Evolutionary conservation across 2,888 invertebrate species (phyloP), one percentile per base, ranked within the genome.

Genomic region (Sipunculus nudus): DNA sequence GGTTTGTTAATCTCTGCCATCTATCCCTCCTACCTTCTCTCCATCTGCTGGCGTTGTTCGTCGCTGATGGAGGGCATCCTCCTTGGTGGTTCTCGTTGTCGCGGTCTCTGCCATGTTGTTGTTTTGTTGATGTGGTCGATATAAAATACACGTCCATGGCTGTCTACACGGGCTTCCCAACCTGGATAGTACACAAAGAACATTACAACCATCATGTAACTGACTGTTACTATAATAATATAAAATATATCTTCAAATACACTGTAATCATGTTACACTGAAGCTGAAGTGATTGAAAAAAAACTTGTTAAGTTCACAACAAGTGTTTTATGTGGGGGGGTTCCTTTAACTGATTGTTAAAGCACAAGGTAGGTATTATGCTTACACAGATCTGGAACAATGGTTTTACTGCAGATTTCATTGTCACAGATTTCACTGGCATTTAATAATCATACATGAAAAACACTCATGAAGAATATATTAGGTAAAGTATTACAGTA

Each of bases 81-180:
- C 4, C 38, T 16, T 8, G 31, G 49, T 4, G 46, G 59, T 29
- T n/a, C 28, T 3, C 28, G 45, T 88, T 74, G 74, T 31, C 77
- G 67, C 0, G 96, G 96, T 62, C 94, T 87, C 77, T 92, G 92
- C 98, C 98, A 98, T 29, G 96, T 96, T 2, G 98, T 98, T 4
- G 93, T 94, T 35, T 96, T 88, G 76, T 94, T 94, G n/a, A 92
- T 89, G 81, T 98, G 98, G 85, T 98, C 97, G 61, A 98, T 96
- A 85, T 97, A 98, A 84, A 98, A 97, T 58, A 96, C 92, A 38
- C 98, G 89, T 0, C 97, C 97, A 81, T 96, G 95, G 73, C 93
- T 93, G 83, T 98, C 98, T 86, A 96, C 93, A 60, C 97, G 89
- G 0, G 96, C 96, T 85, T 98, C 97, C 97, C 97, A 98, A 28